These are phyloP conservation scores for Argya squamiceps DNA, from an alignment of 2,797 vertebrate genomes.

Conservation along the genomic window DNA sequence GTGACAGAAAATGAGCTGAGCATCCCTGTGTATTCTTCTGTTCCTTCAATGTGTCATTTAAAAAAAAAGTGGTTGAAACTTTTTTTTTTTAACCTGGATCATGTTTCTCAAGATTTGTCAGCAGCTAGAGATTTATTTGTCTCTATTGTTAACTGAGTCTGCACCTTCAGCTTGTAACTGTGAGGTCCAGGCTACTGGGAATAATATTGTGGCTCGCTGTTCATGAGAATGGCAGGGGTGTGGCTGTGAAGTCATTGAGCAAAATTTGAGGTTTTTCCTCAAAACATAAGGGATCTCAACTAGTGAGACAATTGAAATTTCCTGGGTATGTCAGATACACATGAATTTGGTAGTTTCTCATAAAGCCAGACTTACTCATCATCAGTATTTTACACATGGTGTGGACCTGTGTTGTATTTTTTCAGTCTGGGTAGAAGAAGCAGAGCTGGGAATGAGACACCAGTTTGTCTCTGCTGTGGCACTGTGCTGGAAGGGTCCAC, in stretches of 20 bases:
- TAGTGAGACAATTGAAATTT: background rate
- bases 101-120: background rate
- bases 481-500: background rate
- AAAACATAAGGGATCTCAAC: background rate
- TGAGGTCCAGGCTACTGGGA: background rate
- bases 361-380: background rate
- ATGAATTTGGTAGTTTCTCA: background rate
- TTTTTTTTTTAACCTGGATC: background rate
- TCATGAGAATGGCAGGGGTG: background rate
- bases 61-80: background rate
- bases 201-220: background rate
- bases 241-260: background rate
- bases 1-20: background rate
- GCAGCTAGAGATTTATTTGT: background rate
- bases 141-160: background rate
- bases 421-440: background rate
- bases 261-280: background rate
- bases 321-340: background rate
- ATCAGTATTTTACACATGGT: background rate
- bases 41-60: background rate
- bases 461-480: background rate
- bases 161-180: background rate
- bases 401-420: background rate
- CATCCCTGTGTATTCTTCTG: fast-evolving
- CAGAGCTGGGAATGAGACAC: background rate